Percentiles rank a stretch among this genome's conserved stretches.
phyloP scores from a whole-genome alignment of 2,113 vertebrate species.

The Percopsis transmontana region DNA sequence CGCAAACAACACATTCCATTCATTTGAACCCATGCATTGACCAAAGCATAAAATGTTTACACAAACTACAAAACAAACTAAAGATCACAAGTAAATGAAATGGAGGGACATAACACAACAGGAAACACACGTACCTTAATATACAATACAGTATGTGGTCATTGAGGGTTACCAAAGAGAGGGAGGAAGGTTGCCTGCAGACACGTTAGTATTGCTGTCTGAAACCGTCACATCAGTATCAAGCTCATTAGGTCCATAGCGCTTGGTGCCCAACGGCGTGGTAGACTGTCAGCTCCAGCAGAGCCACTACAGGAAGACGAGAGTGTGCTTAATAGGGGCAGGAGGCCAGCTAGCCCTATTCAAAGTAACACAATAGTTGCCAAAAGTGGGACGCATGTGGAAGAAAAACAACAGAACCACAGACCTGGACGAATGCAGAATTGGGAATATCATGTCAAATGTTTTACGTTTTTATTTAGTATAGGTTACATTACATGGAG shows the following conservation, averaged over 20 bases:
- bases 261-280: neutral
- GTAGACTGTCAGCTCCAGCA: constrained; percentile 11
- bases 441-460: too few relatives aligned
- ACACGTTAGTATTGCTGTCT: constrained; percentile 4
- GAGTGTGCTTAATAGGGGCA: constrained; percentile 14
- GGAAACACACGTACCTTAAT: neutral
- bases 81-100: neutral
- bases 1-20: neutral
- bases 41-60: neutral
- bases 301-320: constrained; percentile 11
- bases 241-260: constrained; percentile 31
- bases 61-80: neutral
- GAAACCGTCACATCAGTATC: constrained; percentile 10
- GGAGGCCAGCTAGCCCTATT: neutral
- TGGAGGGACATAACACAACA: neutral
- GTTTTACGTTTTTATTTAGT: too few relatives aligned
- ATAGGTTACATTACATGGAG: too few relatives aligned
- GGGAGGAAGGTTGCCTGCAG: neutral
- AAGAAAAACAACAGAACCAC: constrained; percentile 48
- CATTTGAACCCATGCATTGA: too few relatives aligned
- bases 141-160: too few relatives aligned
- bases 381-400: neutral
- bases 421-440: too few relatives aligned
- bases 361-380: neutral
- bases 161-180: neutral